Evolutionary conservation across 2,888 invertebrate genomes (phyloP), one percentile per base, ranked within the genome.

Genomic region (Strigamia transsilvanica): DNA sequence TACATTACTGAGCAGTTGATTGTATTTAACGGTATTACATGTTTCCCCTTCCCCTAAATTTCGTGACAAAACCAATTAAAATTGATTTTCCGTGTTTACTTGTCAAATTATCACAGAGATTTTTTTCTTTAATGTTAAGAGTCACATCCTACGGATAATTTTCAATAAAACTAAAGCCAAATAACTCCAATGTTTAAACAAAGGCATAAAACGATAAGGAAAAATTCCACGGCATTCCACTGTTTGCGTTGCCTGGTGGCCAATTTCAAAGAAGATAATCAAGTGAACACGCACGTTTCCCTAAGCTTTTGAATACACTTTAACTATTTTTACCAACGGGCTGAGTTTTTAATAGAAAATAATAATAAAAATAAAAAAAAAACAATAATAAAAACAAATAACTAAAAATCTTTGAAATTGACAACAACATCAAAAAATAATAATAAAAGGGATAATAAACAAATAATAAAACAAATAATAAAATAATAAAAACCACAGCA

Each of bases 171-270:
- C 46, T 10, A 46, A 46, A n/a, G n/a, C 46, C 12, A 46, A 46
- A 46, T 46, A 38, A 46, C 46, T 46, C 15, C n/a, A 13, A n/a
- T 46, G 46, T 46, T 46, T 13, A 46, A 46, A 46, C 46, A n/a
- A 46, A 46, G 5, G 46, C n/a, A 46, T 46, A 66, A 23, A 23
- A 66, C 21, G 12, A 66, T 66, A 12, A 66, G 18, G 18, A 66
- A 23, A 66, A 23, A 66, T 12, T 66, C 61, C 61, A 66, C 21
- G 61, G 18, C 61, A 66, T 66, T 66, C 61, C 23, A 23, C 21
- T 66, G 61, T 66, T 66, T 66, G 61, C 61, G 61, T 23, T 23
- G 61, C 61, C 61, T 66, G 61, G 61, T 66, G 61, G 61, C 61
- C 61, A 66, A 66, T 66, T 66, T 66, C 61, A 66, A 66, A 66